Percentiles rank a stretch among this genome's conserved stretches.
phyloP scores from a whole-genome alignment of 2,113 vertebrate species.

The Perccottus glenii region DNA sequence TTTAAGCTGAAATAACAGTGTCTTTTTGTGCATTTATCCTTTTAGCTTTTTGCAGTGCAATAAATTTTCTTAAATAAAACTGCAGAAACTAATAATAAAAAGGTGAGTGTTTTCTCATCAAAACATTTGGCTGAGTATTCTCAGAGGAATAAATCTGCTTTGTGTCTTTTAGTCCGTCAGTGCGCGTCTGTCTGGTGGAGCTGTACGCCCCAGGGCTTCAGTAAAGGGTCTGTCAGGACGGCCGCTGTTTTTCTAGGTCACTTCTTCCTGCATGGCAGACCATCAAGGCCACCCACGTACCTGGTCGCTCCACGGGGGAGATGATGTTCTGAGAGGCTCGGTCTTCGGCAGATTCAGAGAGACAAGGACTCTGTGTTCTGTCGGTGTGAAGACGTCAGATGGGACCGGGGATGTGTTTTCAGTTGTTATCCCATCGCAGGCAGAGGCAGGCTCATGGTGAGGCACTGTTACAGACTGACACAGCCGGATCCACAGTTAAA shows the following conservation, averaged over 20 bases:
- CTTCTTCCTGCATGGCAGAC: conserved; percentile 52
- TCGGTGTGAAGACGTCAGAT: conserved; percentile 54
- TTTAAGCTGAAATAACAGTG: too few relatives aligned
- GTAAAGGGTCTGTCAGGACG: conserved; percentile 49
- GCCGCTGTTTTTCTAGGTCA: conserved; percentile 62
- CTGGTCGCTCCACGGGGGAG: conserved; percentile 45
- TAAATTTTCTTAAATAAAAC: too few relatives aligned
- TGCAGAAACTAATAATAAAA: too few relatives aligned
- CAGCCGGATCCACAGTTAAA: conserved; percentile 14
- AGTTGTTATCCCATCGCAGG: conserved; percentile 44
- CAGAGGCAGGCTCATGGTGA: conserved; percentile 42
- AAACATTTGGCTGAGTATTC: conserved; percentile 35
- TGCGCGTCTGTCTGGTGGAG: conserved; percentile 1
- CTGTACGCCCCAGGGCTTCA: conserved; percentile 4
- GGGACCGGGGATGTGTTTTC: conserved; percentile 57
- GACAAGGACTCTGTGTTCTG: conserved; percentile 61
- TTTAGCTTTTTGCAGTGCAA: too few relatives aligned
- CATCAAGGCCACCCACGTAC: conserved; percentile 63
- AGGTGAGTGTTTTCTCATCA: conserved; percentile 2
- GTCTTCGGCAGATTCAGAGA: conserved; percentile 59
- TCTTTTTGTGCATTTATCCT: too few relatives aligned
- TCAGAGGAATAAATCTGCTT: conserved; percentile 13
- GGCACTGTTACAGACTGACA: conserved; percentile 38
- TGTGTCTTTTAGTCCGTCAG: neutral
- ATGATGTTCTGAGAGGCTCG: conserved; percentile 45